These are phyloP conservation scores for Selenia dentaria DNA, from an alignment of 2,888 invertebrate species.

Conservation along the genomic window DNA sequence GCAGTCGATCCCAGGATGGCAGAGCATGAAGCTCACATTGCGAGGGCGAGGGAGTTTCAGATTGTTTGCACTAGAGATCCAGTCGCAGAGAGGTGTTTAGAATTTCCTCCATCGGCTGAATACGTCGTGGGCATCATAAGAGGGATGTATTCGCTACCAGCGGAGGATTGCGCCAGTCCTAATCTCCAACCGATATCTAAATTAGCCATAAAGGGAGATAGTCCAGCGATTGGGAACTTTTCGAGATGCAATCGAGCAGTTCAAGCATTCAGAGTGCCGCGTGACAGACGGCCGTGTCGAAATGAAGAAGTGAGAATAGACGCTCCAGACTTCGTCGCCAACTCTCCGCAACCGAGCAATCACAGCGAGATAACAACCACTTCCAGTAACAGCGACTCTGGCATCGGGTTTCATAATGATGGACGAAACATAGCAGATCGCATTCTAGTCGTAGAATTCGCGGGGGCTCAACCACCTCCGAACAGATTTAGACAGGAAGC, in stretches of 20 bases:
- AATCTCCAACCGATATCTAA: slow-evolving; percentile 72
- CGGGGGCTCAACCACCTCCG: slow-evolving; percentile 66
- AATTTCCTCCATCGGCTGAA: slow-evolving; percentile 95
- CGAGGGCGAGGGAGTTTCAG: slow-evolving; percentile 93
- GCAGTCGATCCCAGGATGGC: slow-evolving; percentile 95
- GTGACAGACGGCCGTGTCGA: slow-evolving; percentile 63
- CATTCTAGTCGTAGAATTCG: slow-evolving; percentile 91
- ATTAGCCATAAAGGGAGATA: slow-evolving; percentile 70
- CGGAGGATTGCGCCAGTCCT: slow-evolving; percentile 70
- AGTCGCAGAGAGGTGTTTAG: slow-evolving; percentile 91
- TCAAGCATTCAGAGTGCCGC: slow-evolving; percentile 52
- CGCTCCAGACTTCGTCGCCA: slow-evolving; percentile 84
- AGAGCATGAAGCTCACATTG: slow-evolving; percentile 91
- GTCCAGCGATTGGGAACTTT: slow-evolving; percentile 71
- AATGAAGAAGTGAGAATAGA: slow-evolving; percentile 65
- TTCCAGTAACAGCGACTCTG: slow-evolving; percentile 97
- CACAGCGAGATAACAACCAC: slow-evolving; percentile 92
- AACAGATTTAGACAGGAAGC: slow-evolving; percentile 62
- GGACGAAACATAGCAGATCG: slow-evolving; percentile 93
- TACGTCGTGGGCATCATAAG: slow-evolving; percentile 89
- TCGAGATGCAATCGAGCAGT: slow-evolving; percentile 64
- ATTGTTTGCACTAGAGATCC: slow-evolving; percentile 93
- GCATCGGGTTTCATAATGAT: slow-evolving; percentile 97
- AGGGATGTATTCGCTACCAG: slow-evolving; percentile 88
- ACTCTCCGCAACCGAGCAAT: slow-evolving; percentile 94